Percentiles rank a stretch among this genome's conserved stretches.
phyloP scores from a whole-genome alignment of 2,888 invertebrate genomes.

The Pollenia labialis region DNA sequence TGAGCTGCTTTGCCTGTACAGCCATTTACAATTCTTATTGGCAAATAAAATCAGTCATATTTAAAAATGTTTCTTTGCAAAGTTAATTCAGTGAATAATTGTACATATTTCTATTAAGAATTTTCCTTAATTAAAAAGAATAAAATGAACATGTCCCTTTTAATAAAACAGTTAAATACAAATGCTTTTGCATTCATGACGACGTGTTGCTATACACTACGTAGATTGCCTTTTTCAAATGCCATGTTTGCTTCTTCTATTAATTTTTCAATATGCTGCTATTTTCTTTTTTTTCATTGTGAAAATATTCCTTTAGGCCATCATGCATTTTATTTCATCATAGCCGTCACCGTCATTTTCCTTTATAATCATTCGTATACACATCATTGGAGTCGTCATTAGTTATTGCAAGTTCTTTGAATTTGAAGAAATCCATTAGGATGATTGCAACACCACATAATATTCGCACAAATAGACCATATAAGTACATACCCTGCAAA shows the following conservation, averaged over 20 bases:
- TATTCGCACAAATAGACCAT: conserved; percentile 16
- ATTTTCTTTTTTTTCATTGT: conserved; percentile 20
- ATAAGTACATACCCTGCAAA: background rate
- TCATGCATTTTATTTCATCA: conserved; percentile 46
- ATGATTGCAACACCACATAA: conserved; percentile 55
- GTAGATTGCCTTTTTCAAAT: conserved; percentile 1
- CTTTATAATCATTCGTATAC: conserved; percentile 18
- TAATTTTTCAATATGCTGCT: conserved; percentile 37
- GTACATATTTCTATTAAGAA: background rate
- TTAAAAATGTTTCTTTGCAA: too few relatives aligned
- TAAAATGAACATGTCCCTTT: background rate
- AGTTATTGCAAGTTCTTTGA: conserved; percentile 52
- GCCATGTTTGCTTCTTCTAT: conserved; percentile 26
- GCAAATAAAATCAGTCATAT: too few relatives aligned
- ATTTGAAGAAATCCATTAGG: conserved; percentile 61
- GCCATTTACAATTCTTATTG: too few relatives aligned
- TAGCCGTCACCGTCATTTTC: background rate
- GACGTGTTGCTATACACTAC: background rate
- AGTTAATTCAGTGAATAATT: too few relatives aligned
- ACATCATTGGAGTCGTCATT: conserved; percentile 60
- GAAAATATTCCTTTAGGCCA: conserved; percentile 51
- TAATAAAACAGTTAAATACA: background rate
- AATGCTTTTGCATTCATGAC: background rate
- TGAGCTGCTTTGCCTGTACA: too few relatives aligned
- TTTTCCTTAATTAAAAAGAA: background rate